Conservation (phyloP, 2,888 invertebrate species). For the Cerastoderma edule region DNA sequence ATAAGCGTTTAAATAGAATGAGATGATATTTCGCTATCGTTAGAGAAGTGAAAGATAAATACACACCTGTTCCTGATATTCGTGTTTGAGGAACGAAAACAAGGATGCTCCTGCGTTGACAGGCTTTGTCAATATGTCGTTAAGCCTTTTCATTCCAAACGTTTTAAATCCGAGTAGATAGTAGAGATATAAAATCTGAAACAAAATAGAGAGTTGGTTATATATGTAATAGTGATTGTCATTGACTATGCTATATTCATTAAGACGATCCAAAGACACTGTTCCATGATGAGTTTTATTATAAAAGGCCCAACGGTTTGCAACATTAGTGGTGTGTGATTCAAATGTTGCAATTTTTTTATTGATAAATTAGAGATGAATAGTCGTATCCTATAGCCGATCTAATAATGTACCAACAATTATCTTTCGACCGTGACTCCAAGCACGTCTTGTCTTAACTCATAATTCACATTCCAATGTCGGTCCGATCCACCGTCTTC, state of each 20-base stretch:
- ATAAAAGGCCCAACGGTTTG: no score
- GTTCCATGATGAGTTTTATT: no score
- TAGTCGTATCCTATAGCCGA: no score
- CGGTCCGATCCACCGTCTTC: not conserved
- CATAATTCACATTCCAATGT: not conserved
- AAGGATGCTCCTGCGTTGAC: conserved; percentile 19
- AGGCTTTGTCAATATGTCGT: conserved; percentile 27
- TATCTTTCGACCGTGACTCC: not conserved
- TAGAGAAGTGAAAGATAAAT: not conserved
- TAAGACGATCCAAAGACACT: no score
- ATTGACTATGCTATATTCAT: no score
- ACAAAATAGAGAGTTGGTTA: conserved; percentile 8
- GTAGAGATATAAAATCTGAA: conserved; percentile 96
- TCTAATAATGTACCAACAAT: not conserved
- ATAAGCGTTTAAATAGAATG: no score
- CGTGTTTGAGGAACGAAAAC: conserved; percentile 10
- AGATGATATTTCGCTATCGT: no score
- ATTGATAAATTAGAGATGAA: no score
- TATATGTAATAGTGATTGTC: no score
- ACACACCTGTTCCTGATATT: conserved; percentile 18
- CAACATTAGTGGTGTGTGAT: no score
- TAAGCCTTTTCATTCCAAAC: conserved; percentile 87
- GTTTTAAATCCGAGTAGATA: conserved; percentile 97
- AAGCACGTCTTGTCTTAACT: not conserved
- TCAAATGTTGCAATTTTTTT: no score